phyloP scores from a whole-genome alignment of 2,888 invertebrate genomes.

The Phaedon cochleariae region DNA sequence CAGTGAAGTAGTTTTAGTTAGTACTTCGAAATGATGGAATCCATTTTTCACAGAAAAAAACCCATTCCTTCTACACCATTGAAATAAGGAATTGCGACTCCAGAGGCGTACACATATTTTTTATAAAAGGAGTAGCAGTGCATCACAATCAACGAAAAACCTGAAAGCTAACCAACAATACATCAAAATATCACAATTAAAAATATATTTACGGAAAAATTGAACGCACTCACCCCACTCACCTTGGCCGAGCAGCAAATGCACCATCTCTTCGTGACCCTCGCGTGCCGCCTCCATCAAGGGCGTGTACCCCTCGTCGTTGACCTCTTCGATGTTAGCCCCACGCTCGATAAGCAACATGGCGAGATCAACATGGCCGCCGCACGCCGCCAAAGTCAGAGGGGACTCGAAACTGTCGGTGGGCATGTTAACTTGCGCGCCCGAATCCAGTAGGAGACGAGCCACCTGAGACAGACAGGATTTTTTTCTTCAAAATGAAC shows the following conservation, averaged over 20 bases:
- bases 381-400: conserved; percentile 96
- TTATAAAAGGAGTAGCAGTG: too few relatives aligned
- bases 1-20: too few relatives aligned
- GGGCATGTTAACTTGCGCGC: conserved; percentile 99
- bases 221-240: conserved; percentile 22
- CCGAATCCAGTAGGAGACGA: conserved; percentile 90
- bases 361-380: conserved; percentile 97
- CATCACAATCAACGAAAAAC: background rate
- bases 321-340: conserved; percentile 98
- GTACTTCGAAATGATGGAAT: too few relatives aligned
- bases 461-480: conserved; percentile 71
- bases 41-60: too few relatives aligned
- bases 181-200: background rate
- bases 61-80: too few relatives aligned
- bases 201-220: background rate
- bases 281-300: conserved; percentile 99
- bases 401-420: conserved; percentile 99
- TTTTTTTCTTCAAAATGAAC: too few relatives aligned
- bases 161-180: too few relatives aligned
- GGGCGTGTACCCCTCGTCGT: conserved; percentile 99
- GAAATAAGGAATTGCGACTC: too few relatives aligned
- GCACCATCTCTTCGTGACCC: conserved; percentile 99
- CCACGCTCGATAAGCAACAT: conserved; percentile 95
- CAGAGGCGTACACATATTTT: too few relatives aligned
- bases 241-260: conserved; percentile 83